These are phyloP conservation scores for Maniola jurtina DNA, from an alignment of 1,140 invertebrate genomes.

Conservation along the genomic window DNA sequence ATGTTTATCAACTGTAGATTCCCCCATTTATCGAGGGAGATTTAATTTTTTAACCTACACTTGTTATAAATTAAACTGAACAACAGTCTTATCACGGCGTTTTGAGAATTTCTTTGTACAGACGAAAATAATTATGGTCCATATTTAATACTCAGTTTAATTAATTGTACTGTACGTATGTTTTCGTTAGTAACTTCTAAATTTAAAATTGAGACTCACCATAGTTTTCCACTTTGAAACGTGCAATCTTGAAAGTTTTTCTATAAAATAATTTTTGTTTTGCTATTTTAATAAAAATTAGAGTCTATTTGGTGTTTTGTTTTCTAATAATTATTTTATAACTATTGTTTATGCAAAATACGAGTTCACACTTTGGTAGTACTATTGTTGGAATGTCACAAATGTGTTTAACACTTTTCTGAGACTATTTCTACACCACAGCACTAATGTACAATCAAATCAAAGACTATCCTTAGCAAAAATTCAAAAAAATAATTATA, in stretches of 20 bases:
- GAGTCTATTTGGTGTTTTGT: conserved; percentile 19
- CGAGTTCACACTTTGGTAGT: neutral
- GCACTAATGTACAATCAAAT: conserved; percentile 22
- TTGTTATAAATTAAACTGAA: too few species aligned
- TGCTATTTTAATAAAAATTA: conserved; percentile 3
- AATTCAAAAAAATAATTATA: conserved; percentile 15
- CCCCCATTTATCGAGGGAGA: too few species aligned
- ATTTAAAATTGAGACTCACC: conserved; percentile 16
- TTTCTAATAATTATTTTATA: neutral
- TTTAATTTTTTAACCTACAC: too few species aligned
- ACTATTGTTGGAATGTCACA: conserved; percentile 11
- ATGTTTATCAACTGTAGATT: too few species aligned
- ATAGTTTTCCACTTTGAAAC: conserved; percentile 21
- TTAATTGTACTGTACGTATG: too few species aligned
- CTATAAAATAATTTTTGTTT: conserved; percentile 5
- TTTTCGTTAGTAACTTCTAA: neutral
- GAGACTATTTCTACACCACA: conserved; percentile 16
- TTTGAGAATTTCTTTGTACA: too few species aligned
- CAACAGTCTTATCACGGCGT: too few species aligned
- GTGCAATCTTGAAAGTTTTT: conserved; percentile 5
- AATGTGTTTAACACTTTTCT: conserved; percentile 13
- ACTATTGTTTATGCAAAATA: neutral
- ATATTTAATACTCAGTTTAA: too few species aligned
- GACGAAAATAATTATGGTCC: neutral
- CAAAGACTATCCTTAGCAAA: conserved; percentile 16